Base-by-base conservation (phyloP, 2,113 vertebrate genomes). In the Apaloderma vittatum region DNA sequence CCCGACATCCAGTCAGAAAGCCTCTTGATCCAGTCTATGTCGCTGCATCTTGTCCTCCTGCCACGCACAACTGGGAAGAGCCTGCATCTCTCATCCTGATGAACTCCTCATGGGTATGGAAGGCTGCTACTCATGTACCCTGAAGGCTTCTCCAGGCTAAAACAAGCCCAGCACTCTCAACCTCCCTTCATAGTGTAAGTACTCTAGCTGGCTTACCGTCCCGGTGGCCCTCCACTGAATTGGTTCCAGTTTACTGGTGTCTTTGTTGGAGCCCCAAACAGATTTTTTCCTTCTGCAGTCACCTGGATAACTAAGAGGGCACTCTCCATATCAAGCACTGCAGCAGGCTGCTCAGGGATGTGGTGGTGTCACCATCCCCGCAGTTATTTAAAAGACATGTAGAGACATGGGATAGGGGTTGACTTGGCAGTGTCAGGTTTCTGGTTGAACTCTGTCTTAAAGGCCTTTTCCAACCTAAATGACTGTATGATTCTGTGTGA, bases 1-100 rank as follows among this genome's bases (percentile, higher is more conserved):
- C 16, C 40, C 6, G 2, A 14, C 3, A 15, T 0, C 61, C 91
- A 34, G 46, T 45, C 1, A 10, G 6, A 77, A 36, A 0, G 0
- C 7, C 40, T 54, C 68, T 12, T 27, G 15, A 30, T 49, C 19
- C 84, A 24, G 21, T 17, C 23, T 51, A 8, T 24, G 14, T 22
- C 30, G 32, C 3, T 29, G 27, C 30, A 11, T 46, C 63, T 24
- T 13, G 30, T 55, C 48, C 55, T 82, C 27, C 37, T 34, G 51
- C 21, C 65, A 32, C 0, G 0, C 27, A 63, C 2, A 11, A 1
- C 34, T 5, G 29, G 11, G 34, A 45, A 2, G 8, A 70, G 36
- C 51, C 36, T 17, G 37, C 26, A 13, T 6, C 14, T 9, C 26
- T 18, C 32, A 40, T 2, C 36, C 15, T 4, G 5, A 22, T 8